Conservation (phyloP, 2,888 invertebrate genomes). For the Cepaea hortensis region DNA sequence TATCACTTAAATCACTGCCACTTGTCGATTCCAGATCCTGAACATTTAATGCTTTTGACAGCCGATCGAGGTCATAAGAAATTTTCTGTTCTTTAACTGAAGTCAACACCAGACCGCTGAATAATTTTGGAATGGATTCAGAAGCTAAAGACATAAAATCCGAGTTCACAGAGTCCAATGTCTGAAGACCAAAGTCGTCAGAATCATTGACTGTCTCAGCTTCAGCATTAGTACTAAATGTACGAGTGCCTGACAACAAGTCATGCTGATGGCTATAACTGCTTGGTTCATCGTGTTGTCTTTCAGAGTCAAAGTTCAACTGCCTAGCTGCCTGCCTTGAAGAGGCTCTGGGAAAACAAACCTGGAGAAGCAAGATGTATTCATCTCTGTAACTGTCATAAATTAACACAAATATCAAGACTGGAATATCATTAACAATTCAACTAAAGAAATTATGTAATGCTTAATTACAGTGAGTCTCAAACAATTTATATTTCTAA, state of each 20-base stretch:
- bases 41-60: slow-evolving; percentile 67
- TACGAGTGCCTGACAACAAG: slow-evolving; percentile 35
- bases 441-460: neutral
- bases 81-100: slow-evolving; percentile 69
- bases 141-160: slow-evolving; percentile 67
- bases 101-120: slow-evolving; percentile 67
- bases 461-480: neutral
- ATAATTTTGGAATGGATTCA: slow-evolving; percentile 64
- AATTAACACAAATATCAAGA: neutral
- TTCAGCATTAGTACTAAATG: slow-evolving; percentile 49
- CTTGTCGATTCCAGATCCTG: slow-evolving; percentile 64
- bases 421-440: neutral
- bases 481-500: too few relatives aligned
- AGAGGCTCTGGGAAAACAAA: slow-evolving; percentile 5
- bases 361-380: slow-evolving; percentile 3
- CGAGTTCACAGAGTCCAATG: slow-evolving; percentile 64
- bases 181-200: slow-evolving; percentile 53
- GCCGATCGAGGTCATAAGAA: slow-evolving; percentile 62
- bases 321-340: slow-evolving; percentile 43
- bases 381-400: too few relatives aligned
- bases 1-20: slow-evolving; percentile 54
- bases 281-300: neutral
- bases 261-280: neutral
- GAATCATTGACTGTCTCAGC: slow-evolving; percentile 27
- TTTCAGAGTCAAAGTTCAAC: slow-evolving; percentile 44